Conservation (phyloP, 2,797 vertebrate genomes). For the Neosalanx taihuensis region DNA sequence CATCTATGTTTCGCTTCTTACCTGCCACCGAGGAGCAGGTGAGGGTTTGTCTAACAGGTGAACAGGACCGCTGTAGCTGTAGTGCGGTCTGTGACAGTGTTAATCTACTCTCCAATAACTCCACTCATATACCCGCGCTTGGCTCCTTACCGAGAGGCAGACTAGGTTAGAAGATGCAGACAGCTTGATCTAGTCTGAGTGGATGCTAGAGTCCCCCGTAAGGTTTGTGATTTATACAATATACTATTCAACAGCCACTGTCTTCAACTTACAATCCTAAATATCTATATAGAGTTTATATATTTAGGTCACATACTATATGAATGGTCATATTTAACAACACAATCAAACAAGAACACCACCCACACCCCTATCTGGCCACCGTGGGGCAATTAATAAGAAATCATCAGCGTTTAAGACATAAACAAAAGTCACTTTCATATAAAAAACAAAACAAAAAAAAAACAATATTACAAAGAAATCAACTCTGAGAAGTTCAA, state of each 20-base stretch:
- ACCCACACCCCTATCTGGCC: slow-evolving; percentile 46
- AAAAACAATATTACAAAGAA: slow-evolving; percentile 74
- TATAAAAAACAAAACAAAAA: slow-evolving; percentile 14
- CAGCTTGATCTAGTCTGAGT: slow-evolving; percentile 20
- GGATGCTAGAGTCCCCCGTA: slow-evolving; percentile 65
- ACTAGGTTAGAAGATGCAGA: slow-evolving; percentile 24
- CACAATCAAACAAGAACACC: slow-evolving; percentile 47
- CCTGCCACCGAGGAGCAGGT: slow-evolving; percentile 32
- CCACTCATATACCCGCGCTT: not conserved
- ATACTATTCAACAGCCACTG: slow-evolving; percentile 36
- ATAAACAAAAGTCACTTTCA: slow-evolving; percentile 20
- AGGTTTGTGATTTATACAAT: slow-evolving; percentile 59
- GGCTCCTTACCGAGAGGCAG: not conserved
- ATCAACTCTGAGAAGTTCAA: slow-evolving; percentile 85
- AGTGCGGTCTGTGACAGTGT: slow-evolving; percentile 55
- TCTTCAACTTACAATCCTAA: slow-evolving; percentile 54
- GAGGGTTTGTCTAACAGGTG: slow-evolving; percentile 36
- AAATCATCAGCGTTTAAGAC: slow-evolving; percentile 49
- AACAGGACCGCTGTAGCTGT: slow-evolving; percentile 49
- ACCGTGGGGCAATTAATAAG: slow-evolving; percentile 39
- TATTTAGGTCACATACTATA: slow-evolving; percentile 48
- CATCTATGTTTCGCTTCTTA: slow-evolving; percentile 5
- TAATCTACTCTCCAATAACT: slow-evolving; percentile 19
- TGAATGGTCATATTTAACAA: slow-evolving; percentile 64
- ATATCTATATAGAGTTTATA: slow-evolving; percentile 57